Conservation (phyloP, 2,888 invertebrate genomes). For the Ferrisia virgata region DNA sequence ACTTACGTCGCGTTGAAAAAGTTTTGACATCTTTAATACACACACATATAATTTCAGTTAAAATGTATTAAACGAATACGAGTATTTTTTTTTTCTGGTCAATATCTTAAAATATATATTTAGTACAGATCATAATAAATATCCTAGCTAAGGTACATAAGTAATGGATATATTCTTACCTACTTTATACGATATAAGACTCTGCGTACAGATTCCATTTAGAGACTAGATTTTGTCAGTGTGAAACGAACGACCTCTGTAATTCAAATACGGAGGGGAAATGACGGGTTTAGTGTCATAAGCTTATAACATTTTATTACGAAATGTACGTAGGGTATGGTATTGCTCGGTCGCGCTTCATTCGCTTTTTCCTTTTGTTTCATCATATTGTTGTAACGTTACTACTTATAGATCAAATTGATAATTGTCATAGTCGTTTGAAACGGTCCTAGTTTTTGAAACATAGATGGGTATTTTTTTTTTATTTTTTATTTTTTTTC, state of each 20-base stretch:
- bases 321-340: constrained; percentile 21
- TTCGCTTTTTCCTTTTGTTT: constrained; percentile 43
- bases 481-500: background rate
- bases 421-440: constrained; percentile 36
- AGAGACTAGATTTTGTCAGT: constrained; percentile 10
- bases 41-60: background rate
- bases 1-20: too few relatives aligned
- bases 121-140: too few relatives aligned
- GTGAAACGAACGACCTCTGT: constrained; percentile 2
- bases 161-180: background rate
- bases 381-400: constrained; percentile 38
- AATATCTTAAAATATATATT: background rate
- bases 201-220: background rate
- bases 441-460: background rate
- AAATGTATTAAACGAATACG: background rate
- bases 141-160: too few relatives aligned
- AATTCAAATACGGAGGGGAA: background rate
- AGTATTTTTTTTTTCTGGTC: background rate
- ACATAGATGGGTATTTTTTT: too few relatives aligned
- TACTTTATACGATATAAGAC: background rate
- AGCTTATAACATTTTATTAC: background rate
- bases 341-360: constrained; percentile 43
- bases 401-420: constrained; percentile 34
- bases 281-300: constrained; percentile 29
- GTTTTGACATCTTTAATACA: background rate